A percentile compares a stretch with the other conserved stretches of the same genome.
Conservation (phyloP, 2,888 invertebrate genomes). For the Smittia sp. region DNA sequence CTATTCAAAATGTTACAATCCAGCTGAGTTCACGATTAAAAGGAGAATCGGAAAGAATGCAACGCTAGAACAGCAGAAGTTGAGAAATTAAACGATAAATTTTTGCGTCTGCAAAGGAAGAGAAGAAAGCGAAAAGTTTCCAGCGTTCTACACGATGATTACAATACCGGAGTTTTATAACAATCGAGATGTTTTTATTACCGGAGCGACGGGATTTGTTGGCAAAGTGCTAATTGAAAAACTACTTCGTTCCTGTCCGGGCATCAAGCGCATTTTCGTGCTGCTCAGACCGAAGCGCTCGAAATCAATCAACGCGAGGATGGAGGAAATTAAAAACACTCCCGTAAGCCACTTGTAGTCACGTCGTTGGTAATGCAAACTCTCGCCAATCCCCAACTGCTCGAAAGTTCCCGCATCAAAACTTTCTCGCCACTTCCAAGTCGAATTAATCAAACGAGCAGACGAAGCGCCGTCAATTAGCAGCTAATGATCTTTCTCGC, state of each 20-base stretch:
- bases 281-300: slow-evolving; percentile 74
- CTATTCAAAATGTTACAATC: too few species aligned
- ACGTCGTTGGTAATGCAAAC: too few species aligned
- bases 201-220: slow-evolving; percentile 82
- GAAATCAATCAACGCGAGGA: slow-evolving; percentile 61
- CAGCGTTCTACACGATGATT: slow-evolving; percentile 25
- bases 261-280: slow-evolving; percentile 72
- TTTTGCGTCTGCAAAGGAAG: neutral
- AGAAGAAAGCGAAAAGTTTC: neutral
- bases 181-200: slow-evolving; percentile 53
- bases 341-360: slow-evolving; percentile 46
- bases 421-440: neutral
- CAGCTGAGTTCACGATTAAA: too few species aligned
- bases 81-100: neutral
- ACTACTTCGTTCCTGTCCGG: slow-evolving; percentile 78
- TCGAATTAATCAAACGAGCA: neutral
- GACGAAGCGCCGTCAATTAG: too few species aligned
- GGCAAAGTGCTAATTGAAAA: slow-evolving; percentile 94
- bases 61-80: neutral
- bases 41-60: too few species aligned
- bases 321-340: slow-evolving; percentile 59
- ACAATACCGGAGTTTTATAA: slow-evolving; percentile 37
- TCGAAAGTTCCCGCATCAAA: neutral
- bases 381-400: too few species aligned
- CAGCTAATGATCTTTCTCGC: too few species aligned